Evolutionary conservation across 2,888 invertebrate species (phyloP).

Genomic region (Dermolepida albohirtum): DNA sequence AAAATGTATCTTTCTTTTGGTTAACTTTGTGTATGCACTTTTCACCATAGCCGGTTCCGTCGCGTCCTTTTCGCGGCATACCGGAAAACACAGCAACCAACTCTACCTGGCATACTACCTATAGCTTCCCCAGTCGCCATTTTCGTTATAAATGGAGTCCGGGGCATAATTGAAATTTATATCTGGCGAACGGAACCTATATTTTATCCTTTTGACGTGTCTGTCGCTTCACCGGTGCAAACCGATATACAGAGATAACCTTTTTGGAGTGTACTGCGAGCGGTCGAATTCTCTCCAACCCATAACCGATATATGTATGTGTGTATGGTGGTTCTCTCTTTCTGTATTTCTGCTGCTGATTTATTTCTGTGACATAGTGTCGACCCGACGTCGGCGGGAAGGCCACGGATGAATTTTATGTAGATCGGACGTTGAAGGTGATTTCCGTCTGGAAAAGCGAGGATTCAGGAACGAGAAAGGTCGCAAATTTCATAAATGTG

Average conservation of each 20-base stretch:
- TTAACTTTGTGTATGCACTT: no score
- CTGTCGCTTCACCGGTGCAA: conserved; percentile 30
- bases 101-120: background rate
- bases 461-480: background rate
- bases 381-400: conserved; percentile 7
- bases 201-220: conserved; percentile 37
- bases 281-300: conserved; percentile 8
- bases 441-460: conserved; percentile 21
- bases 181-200: conserved; percentile 33
- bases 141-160: conserved; percentile 29
- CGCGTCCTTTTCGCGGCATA: no score
- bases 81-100: no score
- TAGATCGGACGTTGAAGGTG: conserved; percentile 17
- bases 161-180: conserved; percentile 34
- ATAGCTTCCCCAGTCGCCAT: conserved; percentile 3
- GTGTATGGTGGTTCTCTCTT: background rate
- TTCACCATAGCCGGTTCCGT: no score
- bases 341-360: conserved; percentile 22
- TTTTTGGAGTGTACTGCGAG: conserved; percentile 14
- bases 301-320: conserved; percentile 22
- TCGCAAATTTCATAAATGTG: no score
- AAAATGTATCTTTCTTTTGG: no score
- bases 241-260: conserved; percentile 34
- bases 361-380: conserved; percentile 21
- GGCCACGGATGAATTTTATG: conserved; percentile 26